Percentiles rank a stretch among this genome's conserved stretches.
phyloP scores from a whole-genome alignment of 92 coral and sea anemone genomes.

The Diadumene lineata region DNA sequence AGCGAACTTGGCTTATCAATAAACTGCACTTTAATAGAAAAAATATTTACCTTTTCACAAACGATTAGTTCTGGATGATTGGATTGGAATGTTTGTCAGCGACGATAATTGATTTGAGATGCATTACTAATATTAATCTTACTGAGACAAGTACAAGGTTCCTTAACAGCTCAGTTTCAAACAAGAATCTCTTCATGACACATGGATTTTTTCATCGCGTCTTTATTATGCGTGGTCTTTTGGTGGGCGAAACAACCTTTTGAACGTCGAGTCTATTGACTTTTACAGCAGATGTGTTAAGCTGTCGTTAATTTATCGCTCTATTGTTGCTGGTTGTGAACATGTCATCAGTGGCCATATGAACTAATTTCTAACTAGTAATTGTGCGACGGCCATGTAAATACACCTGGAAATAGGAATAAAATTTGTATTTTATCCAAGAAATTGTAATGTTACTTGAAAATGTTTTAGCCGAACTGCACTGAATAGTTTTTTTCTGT shows the following conservation, averaged over 20 bases:
- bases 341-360: constrained; percentile 61
- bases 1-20: too few relatives aligned
- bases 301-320: constrained; percentile 54
- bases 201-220: background rate
- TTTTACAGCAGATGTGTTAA: constrained; percentile 75
- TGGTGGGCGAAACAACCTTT: constrained; percentile 16
- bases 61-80: constrained; percentile 2
- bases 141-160: background rate
- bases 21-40: background rate
- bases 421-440: constrained; percentile 29
- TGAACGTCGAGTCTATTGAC: constrained; percentile 57
- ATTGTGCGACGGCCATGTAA: constrained; percentile 72
- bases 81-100: constrained; percentile 7
- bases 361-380: constrained; percentile 68
- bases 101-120: background rate
- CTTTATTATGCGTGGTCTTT: constrained; percentile 6
- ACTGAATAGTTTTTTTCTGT: background rate
- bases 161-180: background rate
- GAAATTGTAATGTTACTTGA: background rate
- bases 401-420: constrained; percentile 69
- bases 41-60: constrained; percentile 4
- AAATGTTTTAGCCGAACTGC: background rate
- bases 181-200: background rate
- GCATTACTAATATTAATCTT: too few relatives aligned
- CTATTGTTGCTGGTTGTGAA: constrained; percentile 59